Percentiles rank a stretch among this genome's conserved stretches.
These are phyloP conservation scores for Eupithecia exiguata DNA, from an alignment of 2,888 invertebrate species.

Conservation along the genomic window DNA sequence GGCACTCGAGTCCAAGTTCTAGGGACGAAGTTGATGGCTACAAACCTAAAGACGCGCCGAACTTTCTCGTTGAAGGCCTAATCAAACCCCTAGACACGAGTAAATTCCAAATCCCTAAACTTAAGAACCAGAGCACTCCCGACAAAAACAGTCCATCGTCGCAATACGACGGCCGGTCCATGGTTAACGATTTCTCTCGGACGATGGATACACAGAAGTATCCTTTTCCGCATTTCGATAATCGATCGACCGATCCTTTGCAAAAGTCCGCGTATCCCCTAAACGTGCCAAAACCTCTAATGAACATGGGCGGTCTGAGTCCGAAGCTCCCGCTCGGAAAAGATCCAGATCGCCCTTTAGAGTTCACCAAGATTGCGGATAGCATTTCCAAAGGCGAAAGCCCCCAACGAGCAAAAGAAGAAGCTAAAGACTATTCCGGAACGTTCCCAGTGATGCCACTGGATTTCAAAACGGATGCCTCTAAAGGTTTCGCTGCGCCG, in stretches of 20 bases:
- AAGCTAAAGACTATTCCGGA: constrained; percentile 66
- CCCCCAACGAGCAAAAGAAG: constrained; percentile 73
- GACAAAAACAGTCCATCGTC: constrained; percentile 75
- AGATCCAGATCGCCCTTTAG: constrained; percentile 66
- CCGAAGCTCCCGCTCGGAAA: constrained; percentile 70
- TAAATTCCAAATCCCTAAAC: constrained; percentile 94
- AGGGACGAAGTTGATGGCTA: constrained; percentile 86
- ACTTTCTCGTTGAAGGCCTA: constrained; percentile 88
- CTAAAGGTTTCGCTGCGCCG: constrained; percentile 76
- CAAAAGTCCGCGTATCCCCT: constrained; percentile 77
- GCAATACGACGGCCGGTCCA: constrained; percentile 73
- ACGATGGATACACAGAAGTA: constrained; percentile 76
- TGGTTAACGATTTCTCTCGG: constrained; percentile 77
- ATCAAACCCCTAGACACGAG: constrained; percentile 91
- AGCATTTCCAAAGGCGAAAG: constrained; percentile 70
- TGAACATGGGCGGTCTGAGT: constrained; percentile 76
- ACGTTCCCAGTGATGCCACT: constrained; percentile 73
- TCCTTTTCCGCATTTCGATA: constrained; percentile 75
- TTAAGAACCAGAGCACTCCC: constrained; percentile 81
- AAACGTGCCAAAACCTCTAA: constrained; percentile 76
- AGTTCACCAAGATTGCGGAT: constrained; percentile 73
- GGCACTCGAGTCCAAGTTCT: constrained; percentile 87
- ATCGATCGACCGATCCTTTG: constrained; percentile 66
- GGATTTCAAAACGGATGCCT: constrained; percentile 78
- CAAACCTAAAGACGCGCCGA: constrained; percentile 86